Evolutionary conservation across 2,113 vertebrate species (phyloP), one percentile per base, ranked within the genome.

Genomic region (Lonchura striata): DNA sequence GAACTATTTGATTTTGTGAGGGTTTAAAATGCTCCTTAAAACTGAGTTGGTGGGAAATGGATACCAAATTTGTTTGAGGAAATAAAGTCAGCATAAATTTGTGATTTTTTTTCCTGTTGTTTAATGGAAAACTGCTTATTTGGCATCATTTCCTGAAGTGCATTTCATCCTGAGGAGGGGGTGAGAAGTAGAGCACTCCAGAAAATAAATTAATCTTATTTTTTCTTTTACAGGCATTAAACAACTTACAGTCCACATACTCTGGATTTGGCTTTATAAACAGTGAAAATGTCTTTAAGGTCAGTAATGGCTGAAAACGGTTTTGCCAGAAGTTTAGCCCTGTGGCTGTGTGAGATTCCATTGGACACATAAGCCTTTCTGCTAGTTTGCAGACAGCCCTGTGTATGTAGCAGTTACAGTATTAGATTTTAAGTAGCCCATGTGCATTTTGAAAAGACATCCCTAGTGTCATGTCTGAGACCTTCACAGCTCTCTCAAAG

Each of bases 241-340:
- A 99, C 98, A 99, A 99, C 96, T 82, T 99, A 84, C 99, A 99
- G 97, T 99, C 99, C 33, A 99, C 99, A 8, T 96, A 99, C 97
- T 97, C 99, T 3, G 99, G 99, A 77, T 99, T 99, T 86, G 99
- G 99, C 80, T 99, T 98, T 92, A 98, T 99, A 96, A 99, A 99
- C 98, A 99, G 99, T 46, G 99, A 99, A 95, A 99, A 99, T 5
- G 99, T 99, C 23, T 99, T 99, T 93, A 99, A 99, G 98, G 99
- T 98, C 92, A 88, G 87, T 90, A 78, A 47, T 0, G 28, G 56
- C 13, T 74, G 9, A 39, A 71, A 56, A 7, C 22, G 37, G n/a
- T 5, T 18, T 10, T 57, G 31, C 50, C 50, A 9, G 41, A 27
- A 57, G 37, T 15, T 56, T 8, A 41, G 22, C 15, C 21, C 22